Conservation (phyloP, 2,888 invertebrate genomes). For the Sacculina carcini region DNA sequence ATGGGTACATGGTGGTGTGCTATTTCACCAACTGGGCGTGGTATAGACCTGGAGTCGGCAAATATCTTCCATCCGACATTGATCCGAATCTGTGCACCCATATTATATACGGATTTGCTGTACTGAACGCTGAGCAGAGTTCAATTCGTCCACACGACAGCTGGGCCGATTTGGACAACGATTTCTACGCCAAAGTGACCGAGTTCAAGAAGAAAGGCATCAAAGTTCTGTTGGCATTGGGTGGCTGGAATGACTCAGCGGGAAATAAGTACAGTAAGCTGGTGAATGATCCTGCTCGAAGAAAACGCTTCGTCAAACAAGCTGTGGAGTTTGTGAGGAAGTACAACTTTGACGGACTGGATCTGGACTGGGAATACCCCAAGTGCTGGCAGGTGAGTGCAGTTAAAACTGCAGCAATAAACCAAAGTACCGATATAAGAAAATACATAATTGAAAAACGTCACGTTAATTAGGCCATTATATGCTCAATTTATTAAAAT, state of each 20-base stretch:
- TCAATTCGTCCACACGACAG: slow-evolving; percentile 44
- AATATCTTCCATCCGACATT: slow-evolving; percentile 46
- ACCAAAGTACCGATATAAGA: too few relatives aligned
- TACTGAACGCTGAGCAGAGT: slow-evolving; percentile 33
- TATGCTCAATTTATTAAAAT: too few relatives aligned
- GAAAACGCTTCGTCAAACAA: slow-evolving; percentile 34
- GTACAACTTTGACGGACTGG: slow-evolving; percentile 53
- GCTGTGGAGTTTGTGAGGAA: slow-evolving; percentile 36
- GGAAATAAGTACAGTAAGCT: slow-evolving; percentile 45
- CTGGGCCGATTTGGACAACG: slow-evolving; percentile 54
- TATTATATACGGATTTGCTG: slow-evolving; percentile 59
- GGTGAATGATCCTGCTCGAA: slow-evolving; percentile 31
- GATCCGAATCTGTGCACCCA: slow-evolving; percentile 57
- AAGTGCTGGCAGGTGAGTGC: slow-evolving; percentile 44
- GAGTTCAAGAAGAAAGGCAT: slow-evolving; percentile 39
- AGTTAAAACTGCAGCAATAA: too few relatives aligned
- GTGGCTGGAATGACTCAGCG: slow-evolving; percentile 55
- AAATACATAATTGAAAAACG: too few relatives aligned
- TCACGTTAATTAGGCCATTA: too few relatives aligned
- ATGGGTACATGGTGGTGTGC: slow-evolving; percentile 58
- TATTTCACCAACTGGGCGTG: slow-evolving; percentile 71
- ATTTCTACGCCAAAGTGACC: slow-evolving; percentile 56
- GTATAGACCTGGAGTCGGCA: slow-evolving; percentile 45
- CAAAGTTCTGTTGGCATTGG: slow-evolving; percentile 50
- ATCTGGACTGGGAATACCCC: slow-evolving; percentile 73